phyloP scores from a whole-genome alignment of 2,888 invertebrate species.

The Hypena proboscidalis region DNA sequence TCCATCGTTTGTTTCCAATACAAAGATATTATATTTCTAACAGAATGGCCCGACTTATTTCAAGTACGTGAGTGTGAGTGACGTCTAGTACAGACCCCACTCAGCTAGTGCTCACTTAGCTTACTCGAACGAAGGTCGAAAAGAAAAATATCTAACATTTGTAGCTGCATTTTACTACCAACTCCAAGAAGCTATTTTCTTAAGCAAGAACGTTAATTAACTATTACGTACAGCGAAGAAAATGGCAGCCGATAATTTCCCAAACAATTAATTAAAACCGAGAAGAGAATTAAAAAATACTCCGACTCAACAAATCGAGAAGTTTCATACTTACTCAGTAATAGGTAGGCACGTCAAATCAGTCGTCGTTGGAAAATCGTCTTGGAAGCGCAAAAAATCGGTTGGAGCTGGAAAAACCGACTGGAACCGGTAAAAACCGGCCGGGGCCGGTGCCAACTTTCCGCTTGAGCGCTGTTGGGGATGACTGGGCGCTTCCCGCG shows the following conservation, averaged over 20 bases:
- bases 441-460: slow-evolving; percentile 61
- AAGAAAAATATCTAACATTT: too few relatives aligned
- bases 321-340: slow-evolving; percentile 24
- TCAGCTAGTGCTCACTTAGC: too few relatives aligned
- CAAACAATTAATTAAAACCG: slow-evolving; percentile 27
- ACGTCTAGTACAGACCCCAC: slow-evolving; percentile 21
- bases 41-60: slow-evolving; percentile 21
- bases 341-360: slow-evolving; percentile 48
- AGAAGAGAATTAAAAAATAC: slow-evolving; percentile 22
- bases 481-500: slow-evolving; percentile 57
- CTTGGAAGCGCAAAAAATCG: slow-evolving; percentile 32
- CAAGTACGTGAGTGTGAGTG: slow-evolving; percentile 10
- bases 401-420: slow-evolving; percentile 40
- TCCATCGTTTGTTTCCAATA: not conserved
- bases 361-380: slow-evolving; percentile 31
- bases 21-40: not conserved
- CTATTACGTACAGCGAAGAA: not conserved
- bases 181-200: slow-evolving; percentile 3
- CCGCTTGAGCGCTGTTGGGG: slow-evolving; percentile 46
- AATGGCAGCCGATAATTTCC: slow-evolving; percentile 8
- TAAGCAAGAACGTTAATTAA: not conserved
- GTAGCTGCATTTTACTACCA: not conserved
- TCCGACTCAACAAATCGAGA: slow-evolving; percentile 25
- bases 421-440: slow-evolving; percentile 51
- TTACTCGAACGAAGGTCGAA: too few relatives aligned